A percentile compares a stretch with the other conserved stretches of the same genome.
Evolutionary conservation across 2,113 vertebrate species (phyloP).

Genomic region (Dicentrarchus labrax): DNA sequence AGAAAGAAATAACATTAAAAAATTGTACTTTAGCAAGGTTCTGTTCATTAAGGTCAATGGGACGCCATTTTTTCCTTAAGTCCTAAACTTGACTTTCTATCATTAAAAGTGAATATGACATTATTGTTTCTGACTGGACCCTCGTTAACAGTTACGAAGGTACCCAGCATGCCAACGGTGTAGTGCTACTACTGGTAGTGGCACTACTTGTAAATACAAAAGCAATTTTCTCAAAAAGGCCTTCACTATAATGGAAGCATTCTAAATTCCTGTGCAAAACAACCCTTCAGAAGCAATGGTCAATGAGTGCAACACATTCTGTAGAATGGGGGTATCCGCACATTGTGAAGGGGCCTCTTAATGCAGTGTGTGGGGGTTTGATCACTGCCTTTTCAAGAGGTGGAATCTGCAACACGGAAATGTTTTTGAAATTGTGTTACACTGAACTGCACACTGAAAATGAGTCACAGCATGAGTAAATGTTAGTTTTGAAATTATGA

Average conservation of each 20-base stretch:
- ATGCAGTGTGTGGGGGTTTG: constrained; percentile 44
- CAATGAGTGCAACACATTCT: constrained; percentile 28
- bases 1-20: background rate
- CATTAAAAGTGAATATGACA: constrained; percentile 3
- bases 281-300: constrained; percentile 41
- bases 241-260: constrained; percentile 48
- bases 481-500: background rate
- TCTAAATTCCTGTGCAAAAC: constrained; percentile 46
- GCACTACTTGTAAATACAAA: constrained; percentile 52
- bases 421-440: constrained; percentile 27
- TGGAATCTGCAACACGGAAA: constrained; percentile 25
- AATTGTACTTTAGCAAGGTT: background rate
- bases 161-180: background rate
- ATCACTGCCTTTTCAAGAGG: constrained; percentile 36
- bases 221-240: constrained; percentile 59
- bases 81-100: background rate
- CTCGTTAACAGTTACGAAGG: background rate
- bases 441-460: constrained; percentile 20
- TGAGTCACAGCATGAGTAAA: background rate
- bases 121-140: background rate
- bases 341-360: constrained; percentile 43
- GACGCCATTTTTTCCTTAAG: background rate
- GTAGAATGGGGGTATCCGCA: constrained; percentile 19
- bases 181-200: constrained; percentile 10
- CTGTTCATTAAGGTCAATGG: background rate